A percentile compares a stretch with the other conserved stretches of the same genome.
These are phyloP conservation scores for Macropis europaea DNA, from an alignment of 2,888 invertebrate species.

Conservation along the genomic window DNA sequence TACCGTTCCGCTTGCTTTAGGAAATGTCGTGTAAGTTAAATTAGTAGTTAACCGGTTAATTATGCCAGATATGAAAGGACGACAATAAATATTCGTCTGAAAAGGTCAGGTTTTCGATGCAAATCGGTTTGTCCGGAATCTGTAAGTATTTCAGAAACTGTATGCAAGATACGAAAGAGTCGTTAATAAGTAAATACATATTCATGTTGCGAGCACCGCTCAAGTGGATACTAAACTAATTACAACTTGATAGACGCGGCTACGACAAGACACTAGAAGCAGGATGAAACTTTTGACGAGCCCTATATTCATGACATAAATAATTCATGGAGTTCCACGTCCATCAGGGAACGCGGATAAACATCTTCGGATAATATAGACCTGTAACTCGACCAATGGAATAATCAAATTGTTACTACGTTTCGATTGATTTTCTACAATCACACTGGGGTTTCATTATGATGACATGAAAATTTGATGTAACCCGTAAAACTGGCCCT, in stretches of 20 bases:
- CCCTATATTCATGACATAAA: slow-evolving; percentile 48
- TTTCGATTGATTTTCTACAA: too few relatives aligned
- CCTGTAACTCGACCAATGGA: background rate
- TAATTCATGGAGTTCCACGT: slow-evolving; percentile 40
- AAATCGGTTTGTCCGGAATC: slow-evolving; percentile 18
- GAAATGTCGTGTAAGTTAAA: too few relatives aligned
- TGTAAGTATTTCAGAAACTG: background rate
- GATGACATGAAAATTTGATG: too few relatives aligned
- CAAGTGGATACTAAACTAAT: slow-evolving; percentile 60
- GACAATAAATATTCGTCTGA: background rate
- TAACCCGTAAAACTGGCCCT: too few relatives aligned
- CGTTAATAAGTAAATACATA: slow-evolving; percentile 71
- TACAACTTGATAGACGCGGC: slow-evolving; percentile 53
- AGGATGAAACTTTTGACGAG: slow-evolving; percentile 40
- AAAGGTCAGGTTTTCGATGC: slow-evolving; percentile 7
- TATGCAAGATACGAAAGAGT: slow-evolving; percentile 25
- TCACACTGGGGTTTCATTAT: too few relatives aligned
- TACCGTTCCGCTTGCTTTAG: too few relatives aligned
- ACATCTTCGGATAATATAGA: slow-evolving; percentile 13
- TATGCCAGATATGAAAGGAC: too few relatives aligned
- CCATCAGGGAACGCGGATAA: background rate
- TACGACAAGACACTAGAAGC: slow-evolving; percentile 23
- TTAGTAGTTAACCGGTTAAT: too few relatives aligned
- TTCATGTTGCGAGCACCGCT: slow-evolving; percentile 67
- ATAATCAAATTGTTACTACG: background rate